These are phyloP conservation scores for Tenualosa ilisha DNA, from an alignment of 2,797 vertebrate species.

Conservation along the genomic window DNA sequence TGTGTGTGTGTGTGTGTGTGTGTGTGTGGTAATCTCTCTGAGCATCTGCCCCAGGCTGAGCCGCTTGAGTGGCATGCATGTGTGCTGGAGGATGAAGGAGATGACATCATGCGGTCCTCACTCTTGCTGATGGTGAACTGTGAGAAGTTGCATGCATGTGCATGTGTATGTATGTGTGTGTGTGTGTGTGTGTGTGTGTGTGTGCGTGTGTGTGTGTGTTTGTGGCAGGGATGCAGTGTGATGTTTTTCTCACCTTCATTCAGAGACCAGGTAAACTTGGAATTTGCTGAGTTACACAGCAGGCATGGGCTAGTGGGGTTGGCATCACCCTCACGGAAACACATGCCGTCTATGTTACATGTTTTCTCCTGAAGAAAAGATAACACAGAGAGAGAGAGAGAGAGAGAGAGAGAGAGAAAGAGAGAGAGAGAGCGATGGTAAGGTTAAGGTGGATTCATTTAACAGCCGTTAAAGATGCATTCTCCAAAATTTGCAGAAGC, in stretches of 20 bases:
- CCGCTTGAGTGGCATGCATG: neutral
- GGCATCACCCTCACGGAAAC: conserved; percentile 75
- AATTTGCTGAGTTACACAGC: conserved; percentile 74
- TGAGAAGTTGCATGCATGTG: neutral
- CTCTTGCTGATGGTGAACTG: too few species aligned
- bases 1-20: too few species aligned
- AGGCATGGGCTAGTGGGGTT: conserved; percentile 81
- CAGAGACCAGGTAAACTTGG: conserved; percentile 80
- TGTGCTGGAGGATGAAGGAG: neutral
- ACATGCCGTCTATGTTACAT: conserved; percentile 83
- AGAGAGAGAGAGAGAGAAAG: neutral
- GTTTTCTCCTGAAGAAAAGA: conserved; percentile 71
- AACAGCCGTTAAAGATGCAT: neutral
- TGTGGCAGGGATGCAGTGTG: neutral
- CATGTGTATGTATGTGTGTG: neutral
- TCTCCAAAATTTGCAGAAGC: neutral
- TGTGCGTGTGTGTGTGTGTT: neutral
- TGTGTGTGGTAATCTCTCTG: neutral
- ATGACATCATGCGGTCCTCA: too few species aligned
- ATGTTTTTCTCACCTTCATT: conserved; percentile 74
- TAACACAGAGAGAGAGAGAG: neutral
- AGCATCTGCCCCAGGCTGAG: neutral
- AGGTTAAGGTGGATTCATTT: conserved; percentile 2
- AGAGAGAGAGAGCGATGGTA: conserved; percentile 6
- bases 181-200: neutral